phyloP scores from a whole-genome alignment of 2,888 invertebrate species.

The Ormyrus rosae region DNA sequence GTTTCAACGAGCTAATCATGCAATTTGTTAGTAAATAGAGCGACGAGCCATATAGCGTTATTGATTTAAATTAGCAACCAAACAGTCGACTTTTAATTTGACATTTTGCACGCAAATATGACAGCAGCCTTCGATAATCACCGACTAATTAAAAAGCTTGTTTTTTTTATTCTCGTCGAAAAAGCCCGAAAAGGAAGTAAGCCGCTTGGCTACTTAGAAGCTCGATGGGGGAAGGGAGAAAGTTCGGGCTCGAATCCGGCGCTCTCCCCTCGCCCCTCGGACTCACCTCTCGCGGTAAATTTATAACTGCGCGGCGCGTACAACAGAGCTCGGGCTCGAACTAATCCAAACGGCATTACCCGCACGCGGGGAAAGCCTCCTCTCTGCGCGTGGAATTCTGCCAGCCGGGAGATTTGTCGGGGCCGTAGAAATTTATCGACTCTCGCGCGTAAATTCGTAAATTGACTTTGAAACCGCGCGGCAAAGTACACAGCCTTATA shows the following conservation, averaged over 20 bases:
- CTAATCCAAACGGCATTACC: constrained; percentile 50
- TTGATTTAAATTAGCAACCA: too few species aligned
- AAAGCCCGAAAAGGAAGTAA: too few species aligned
- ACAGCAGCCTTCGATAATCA: too few species aligned
- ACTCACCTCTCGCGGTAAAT: constrained; percentile 38
- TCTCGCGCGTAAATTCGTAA: constrained; percentile 54
- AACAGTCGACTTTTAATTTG: too few species aligned
- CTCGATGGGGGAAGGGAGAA: too few species aligned
- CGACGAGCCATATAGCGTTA: too few species aligned
- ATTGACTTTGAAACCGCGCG: constrained; percentile 52
- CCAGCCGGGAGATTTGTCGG: constrained; percentile 41
- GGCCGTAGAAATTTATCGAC: constrained; percentile 49
- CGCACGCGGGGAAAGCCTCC: not conserved
- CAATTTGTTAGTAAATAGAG: too few species aligned
- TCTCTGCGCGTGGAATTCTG: constrained; percentile 32
- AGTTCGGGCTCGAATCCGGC: constrained; percentile 14
- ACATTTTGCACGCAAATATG: too few species aligned
- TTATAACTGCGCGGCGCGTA: constrained; percentile 40
- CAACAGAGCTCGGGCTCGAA: constrained; percentile 1
- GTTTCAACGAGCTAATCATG: too few species aligned
- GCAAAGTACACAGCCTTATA: not conserved
- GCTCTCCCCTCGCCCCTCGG: constrained; percentile 36
- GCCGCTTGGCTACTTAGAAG: too few species aligned
- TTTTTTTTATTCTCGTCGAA: too few species aligned
- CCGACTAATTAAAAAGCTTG: too few species aligned